These are phyloP conservation scores for Spatulosminthurus flaviceps DNA, from an alignment of 2,888 invertebrate genomes.

Conservation along the genomic window DNA sequence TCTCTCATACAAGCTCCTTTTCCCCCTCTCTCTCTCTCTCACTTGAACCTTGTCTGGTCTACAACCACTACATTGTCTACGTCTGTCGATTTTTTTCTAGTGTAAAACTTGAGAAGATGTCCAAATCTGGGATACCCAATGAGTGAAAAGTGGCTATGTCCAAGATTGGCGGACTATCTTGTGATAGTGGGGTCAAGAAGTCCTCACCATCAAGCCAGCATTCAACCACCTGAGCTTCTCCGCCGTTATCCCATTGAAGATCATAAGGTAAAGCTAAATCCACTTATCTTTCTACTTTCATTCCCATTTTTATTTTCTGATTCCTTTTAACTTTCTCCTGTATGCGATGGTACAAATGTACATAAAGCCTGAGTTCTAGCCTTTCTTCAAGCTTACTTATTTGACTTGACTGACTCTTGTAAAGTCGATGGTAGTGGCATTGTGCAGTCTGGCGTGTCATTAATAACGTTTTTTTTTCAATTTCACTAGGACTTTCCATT, in stretches of 20 bases:
- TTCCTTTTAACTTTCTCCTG: background rate
- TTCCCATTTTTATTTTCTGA: background rate
- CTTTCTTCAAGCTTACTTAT: too few species aligned
- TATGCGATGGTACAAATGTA: too few species aligned
- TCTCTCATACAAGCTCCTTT: background rate
- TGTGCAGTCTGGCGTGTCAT: background rate
- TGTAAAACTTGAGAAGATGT: constrained; percentile 40
- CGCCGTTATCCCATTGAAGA: constrained; percentile 95
- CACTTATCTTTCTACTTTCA: background rate
- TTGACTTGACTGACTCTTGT: too few species aligned
- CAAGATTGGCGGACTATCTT: constrained; percentile 83
- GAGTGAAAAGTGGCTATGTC: constrained; percentile 68
- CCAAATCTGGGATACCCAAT: constrained; percentile 49
- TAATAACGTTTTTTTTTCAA: background rate
- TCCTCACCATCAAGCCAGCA: constrained; percentile 72
- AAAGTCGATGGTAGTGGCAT: too few species aligned
- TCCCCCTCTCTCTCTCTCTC: background rate
- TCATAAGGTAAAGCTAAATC: constrained; percentile 72
- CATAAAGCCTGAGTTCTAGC: too few species aligned
- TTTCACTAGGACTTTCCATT: constrained; percentile 82
- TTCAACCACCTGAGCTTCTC: constrained; percentile 90
- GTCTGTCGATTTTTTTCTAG: constrained; percentile 8
- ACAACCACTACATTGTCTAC: background rate
- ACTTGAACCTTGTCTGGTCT: background rate
- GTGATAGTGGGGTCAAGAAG: constrained; percentile 91